Evolutionary conservation across 1,140 invertebrate genomes (phyloP), one percentile per base, ranked within the genome.

Genomic region (Diachasma alloeum): DNA sequence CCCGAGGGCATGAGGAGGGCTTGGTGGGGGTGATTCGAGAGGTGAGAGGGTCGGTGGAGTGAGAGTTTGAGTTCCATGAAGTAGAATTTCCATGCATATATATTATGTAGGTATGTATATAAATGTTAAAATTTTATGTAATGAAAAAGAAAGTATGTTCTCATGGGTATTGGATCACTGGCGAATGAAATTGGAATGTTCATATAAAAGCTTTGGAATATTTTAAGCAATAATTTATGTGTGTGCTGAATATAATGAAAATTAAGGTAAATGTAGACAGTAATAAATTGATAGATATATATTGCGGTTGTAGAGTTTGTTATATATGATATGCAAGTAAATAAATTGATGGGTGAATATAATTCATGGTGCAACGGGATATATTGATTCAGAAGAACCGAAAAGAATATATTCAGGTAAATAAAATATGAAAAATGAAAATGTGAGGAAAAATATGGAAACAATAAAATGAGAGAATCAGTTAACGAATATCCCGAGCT

Each of bases 61-160:
- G 71, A 56, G 71, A 56, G 42, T 78, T 48, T 72, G 26, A 26
- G 22, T 66, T 71, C 36, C 66, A 75, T 75, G 63, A 26, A 63
- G 31, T 72, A 24, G 56, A 68, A 74, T 66, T 68, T 48, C 48
- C 42, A 53, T 53, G 48, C 17, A 70, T 78, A 77, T 76, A 79
- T 73, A 46, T 63, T 83, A 83, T 82, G 74, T 79, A 31, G 37
- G 22, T 78, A 81, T 81, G 48, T 71, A 44, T 67, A 46, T 74
- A 6, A 74, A 37, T 68, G 36, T 68, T 39, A n/a, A 37, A 37
- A 17, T 68, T 19, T 17, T 39, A 17, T 37, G 26, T 68, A 68
- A 36, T 68, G 13, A 39, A 68, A 68, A 37, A 68, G 26, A 63
- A 63, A 63, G 19, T 63, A 26, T 63, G 19, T 26, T 63, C 59